Conservation (phyloP, 2,888 invertebrate genomes). For the Lampropteryx suffumata region DNA sequence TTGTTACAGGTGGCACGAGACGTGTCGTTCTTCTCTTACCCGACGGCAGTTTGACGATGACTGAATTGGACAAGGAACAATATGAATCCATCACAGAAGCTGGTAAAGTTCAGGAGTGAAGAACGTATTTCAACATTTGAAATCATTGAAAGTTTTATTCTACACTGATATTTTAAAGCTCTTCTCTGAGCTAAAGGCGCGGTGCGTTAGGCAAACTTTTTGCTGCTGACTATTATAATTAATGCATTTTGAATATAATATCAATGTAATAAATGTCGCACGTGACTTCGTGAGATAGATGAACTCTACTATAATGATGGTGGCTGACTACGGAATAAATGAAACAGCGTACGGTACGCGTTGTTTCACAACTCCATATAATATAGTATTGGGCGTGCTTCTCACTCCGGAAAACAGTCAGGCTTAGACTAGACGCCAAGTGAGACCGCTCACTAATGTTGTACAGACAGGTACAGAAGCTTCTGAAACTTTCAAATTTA, state of each 20-base stretch:
- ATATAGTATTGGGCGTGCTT: too few species aligned
- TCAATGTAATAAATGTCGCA: too few species aligned
- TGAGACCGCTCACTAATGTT: neutral
- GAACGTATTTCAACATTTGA: neutral
- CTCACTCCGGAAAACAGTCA: too few species aligned
- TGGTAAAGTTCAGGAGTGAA: slow-evolving; percentile 81
- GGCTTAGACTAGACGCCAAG: too few species aligned
- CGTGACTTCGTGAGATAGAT: too few species aligned
- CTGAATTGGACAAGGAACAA: slow-evolving; percentile 93
- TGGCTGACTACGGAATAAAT: too few species aligned
- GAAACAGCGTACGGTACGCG: too few species aligned
- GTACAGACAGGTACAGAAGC: slow-evolving; percentile 7
- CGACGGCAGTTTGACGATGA: slow-evolving; percentile 93
- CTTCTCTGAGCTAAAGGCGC: neutral
- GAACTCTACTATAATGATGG: too few species aligned
- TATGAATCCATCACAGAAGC: slow-evolving; percentile 86
- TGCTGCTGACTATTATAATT: too few species aligned
- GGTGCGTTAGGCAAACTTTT: too few species aligned
- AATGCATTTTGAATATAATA: too few species aligned
- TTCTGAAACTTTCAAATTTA: neutral
- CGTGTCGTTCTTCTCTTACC: slow-evolving; percentile 92
- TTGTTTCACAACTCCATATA: too few species aligned
- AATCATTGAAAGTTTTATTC: slow-evolving; percentile 5
- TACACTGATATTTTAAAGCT: slow-evolving; percentile 1
- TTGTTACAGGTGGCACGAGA: slow-evolving; percentile 87